A percentile compares a stretch with the other conserved stretches of the same genome.
phyloP scores from a whole-genome alignment of 2,888 invertebrate genomes.

The Mellilla xanthometata region DNA sequence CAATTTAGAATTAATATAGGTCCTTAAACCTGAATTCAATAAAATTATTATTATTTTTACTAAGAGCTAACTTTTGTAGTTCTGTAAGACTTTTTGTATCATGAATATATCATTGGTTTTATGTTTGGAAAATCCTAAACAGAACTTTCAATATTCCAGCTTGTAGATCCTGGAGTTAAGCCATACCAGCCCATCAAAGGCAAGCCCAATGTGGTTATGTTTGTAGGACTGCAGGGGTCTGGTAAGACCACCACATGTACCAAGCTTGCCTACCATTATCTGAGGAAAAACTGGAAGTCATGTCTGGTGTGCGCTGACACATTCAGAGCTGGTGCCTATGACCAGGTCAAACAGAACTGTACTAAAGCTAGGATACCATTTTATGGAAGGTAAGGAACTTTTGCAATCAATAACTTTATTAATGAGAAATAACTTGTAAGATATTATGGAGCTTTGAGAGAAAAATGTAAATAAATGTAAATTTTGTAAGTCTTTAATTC shows the following conservation, averaged over 20 bases:
- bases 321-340: slow-evolving; percentile 99
- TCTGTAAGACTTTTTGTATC: no score
- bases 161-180: slow-evolving; percentile 98
- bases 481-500: no score
- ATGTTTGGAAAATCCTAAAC: no score
- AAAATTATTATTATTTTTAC: no score
- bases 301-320: slow-evolving; percentile 99
- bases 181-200: slow-evolving; percentile 98
- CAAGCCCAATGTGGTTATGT: slow-evolving; percentile 98
- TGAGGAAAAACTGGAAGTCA: slow-evolving; percentile 99
- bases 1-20: no score
- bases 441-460: no score
- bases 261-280: slow-evolving; percentile 98
- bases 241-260: slow-evolving; percentile 99
- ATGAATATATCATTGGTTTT: slow-evolving; percentile 6
- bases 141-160: slow-evolving; percentile 82
- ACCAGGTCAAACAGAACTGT: slow-evolving; percentile 99
- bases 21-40: no score
- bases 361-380: slow-evolving; percentile 99
- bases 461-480: no score
- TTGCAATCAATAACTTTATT: no score
- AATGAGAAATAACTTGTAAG: no score
- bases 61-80: no score
- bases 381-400: slow-evolving; percentile 91
- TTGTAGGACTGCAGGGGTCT: slow-evolving; percentile 99